phyloP scores from a whole-genome alignment of 2,113 vertebrate genomes.

The Bos taurus region ARS-UCD2.0 NC_037342.1:40085501-40086000 shows the following conservation, averaged over 20 bases:
- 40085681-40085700: background rate
- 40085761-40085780: constrained; percentile 8
- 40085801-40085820: background rate
- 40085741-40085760: background rate
- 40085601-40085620: background rate
- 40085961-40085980: background rate
- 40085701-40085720: background rate
- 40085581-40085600: background rate
- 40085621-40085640: background rate
- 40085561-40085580: background rate
- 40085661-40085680: background rate
- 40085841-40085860: background rate
- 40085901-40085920: background rate
- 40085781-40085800: background rate
- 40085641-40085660: background rate
- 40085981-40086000: background rate
- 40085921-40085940: background rate
- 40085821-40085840: background rate
- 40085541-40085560: constrained; percentile 20
- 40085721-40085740: background rate
- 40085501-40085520: constrained; percentile 27
- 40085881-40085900: background rate
- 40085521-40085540: constrained; percentile 37
- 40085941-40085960: background rate
- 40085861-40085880: background rate